phyloP scores from a whole-genome alignment of 2,797 vertebrate genomes.

The Chrosomus eos region DNA sequence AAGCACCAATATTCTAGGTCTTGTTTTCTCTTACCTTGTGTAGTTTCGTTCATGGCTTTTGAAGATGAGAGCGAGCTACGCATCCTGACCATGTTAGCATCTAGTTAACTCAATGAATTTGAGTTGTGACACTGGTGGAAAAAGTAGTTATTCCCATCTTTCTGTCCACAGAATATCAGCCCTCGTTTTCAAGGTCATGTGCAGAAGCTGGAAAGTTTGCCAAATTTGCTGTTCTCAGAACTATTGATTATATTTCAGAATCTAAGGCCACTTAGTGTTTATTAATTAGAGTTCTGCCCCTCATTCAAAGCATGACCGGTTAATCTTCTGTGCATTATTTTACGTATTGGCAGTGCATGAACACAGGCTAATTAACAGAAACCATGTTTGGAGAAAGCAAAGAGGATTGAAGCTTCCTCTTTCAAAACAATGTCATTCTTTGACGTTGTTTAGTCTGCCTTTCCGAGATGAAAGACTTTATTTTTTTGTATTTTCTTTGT shows the following conservation, averaged over 20 bases:
- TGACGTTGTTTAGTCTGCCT: conserved; percentile 30
- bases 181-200: background rate
- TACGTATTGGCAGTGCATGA: conserved; percentile 1
- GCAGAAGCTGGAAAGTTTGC: background rate
- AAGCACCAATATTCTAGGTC: background rate
- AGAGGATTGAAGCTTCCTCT: background rate
- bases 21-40: background rate
- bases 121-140: background rate
- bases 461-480: conserved; percentile 30
- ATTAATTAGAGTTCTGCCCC: conserved; percentile 34
- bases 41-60: background rate
- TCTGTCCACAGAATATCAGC: background rate
- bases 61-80: background rate
- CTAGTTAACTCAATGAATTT: background rate
- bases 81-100: background rate
- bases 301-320: conserved; percentile 33
- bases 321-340: conserved; percentile 40
- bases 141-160: background rate
- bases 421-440: conserved; percentile 24
- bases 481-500: conserved; percentile 29
- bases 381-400: conserved; percentile 16
- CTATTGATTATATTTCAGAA: conserved; percentile 37
- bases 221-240: conserved; percentile 24
- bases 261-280: conserved; percentile 3
- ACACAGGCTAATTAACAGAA: conserved; percentile 33